These are phyloP conservation scores for Tenthredo mesomela DNA, from an alignment of 2,888 invertebrate genomes.

Conservation along the genomic window DNA sequence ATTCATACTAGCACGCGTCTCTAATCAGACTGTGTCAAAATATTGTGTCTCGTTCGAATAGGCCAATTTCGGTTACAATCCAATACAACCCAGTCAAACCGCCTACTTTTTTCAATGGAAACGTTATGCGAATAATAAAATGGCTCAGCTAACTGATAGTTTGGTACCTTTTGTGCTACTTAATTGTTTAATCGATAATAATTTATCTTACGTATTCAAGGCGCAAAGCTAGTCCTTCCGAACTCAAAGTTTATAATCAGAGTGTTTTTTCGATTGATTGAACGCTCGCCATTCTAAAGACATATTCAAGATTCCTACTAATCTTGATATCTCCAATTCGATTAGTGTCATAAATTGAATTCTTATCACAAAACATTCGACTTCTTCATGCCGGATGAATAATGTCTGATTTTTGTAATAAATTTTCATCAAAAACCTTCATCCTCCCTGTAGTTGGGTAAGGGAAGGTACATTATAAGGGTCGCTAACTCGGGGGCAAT, in stretches of 20 bases:
- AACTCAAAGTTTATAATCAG: neutral
- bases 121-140: slow-evolving; percentile 43
- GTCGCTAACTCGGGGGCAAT: slow-evolving; percentile 34
- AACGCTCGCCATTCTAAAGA: neutral
- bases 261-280: slow-evolving; percentile 22
- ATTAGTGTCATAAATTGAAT: neutral
- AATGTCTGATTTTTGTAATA: neutral
- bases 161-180: slow-evolving; percentile 11
- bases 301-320: neutral
- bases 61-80: slow-evolving; percentile 68
- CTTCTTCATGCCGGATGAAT: neutral
- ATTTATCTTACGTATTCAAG: slow-evolving; percentile 22
- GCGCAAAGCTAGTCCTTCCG: neutral
- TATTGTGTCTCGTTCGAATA: slow-evolving; percentile 70
- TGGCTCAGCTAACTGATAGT: slow-evolving; percentile 1
- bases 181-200: slow-evolving; percentile 23
- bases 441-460: neutral
- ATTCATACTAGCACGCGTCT: slow-evolving; percentile 47
- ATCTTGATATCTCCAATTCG: neutral
- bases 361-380: neutral
- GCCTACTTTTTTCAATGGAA: slow-evolving; percentile 27
- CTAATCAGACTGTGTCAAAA: slow-evolving; percentile 48
- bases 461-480: slow-evolving; percentile 25
- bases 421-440: neutral
- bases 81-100: slow-evolving; percentile 53